Evolutionary conservation across 2,113 vertebrate genomes (phyloP).

Genomic region (Phocoena phocoena): DNA sequence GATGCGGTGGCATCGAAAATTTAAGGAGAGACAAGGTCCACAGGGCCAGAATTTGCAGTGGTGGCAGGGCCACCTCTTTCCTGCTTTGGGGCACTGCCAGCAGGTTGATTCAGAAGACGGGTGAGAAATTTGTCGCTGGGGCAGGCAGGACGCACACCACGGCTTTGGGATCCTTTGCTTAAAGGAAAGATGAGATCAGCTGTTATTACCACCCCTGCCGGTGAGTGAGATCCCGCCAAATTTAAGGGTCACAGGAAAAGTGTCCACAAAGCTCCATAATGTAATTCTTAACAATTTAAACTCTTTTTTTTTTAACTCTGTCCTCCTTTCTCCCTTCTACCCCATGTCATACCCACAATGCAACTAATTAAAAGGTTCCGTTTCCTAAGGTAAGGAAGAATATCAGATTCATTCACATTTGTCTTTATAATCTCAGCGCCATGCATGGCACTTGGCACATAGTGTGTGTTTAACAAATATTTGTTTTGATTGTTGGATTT

Average conservation of each 20-base stretch:
- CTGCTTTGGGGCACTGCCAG: neutral
- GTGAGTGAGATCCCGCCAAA: neutral
- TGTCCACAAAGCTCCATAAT: rapidly evolving
- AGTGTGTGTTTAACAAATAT: neutral
- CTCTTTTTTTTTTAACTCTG: neutral
- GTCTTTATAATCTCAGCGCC: neutral
- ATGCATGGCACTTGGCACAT: rapidly evolving
- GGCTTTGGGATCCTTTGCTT: rapidly evolving
- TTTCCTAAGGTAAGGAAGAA: neutral
- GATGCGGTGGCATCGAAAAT: rapidly evolving
- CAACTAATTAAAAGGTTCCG: neutral
- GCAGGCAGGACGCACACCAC: no score
- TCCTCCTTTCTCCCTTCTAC: neutral
- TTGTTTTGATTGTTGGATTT: neutral
- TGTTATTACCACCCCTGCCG: rapidly evolving
- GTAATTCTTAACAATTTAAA: neutral
- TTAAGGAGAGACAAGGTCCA: rapidly evolving
- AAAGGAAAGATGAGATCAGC: rapidly evolving
- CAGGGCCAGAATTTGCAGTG: neutral
- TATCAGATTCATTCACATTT: neutral
- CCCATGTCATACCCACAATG: neutral
- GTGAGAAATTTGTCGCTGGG: rapidly evolving
- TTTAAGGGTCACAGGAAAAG: neutral
- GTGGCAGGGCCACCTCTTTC: rapidly evolving
- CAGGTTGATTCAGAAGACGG: neutral